phyloP scores from a whole-genome alignment of 2,888 invertebrate genomes.

The Yponomeuta malinellus region DNA sequence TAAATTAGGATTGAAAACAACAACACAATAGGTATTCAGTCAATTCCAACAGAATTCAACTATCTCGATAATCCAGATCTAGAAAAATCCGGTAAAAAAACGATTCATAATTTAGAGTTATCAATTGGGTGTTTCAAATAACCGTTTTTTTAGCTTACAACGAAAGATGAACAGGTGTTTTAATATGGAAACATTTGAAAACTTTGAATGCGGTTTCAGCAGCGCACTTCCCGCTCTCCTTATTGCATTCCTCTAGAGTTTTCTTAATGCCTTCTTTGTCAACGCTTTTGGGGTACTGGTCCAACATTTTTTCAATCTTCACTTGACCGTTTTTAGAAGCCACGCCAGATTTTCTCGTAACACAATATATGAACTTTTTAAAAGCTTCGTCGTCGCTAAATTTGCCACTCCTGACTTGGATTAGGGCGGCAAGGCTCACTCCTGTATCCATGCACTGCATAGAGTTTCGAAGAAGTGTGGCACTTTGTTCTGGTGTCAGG shows the following conservation, averaged over 20 bases:
- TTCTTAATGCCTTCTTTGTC: constrained; percentile 32
- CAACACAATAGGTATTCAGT: no score
- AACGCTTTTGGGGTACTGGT: constrained; percentile 33
- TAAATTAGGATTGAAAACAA: not conserved
- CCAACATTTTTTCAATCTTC: constrained; percentile 35
- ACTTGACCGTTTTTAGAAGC: constrained; percentile 29
- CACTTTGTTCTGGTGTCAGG: constrained; percentile 14
- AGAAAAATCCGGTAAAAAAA: no score
- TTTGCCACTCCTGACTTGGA: constrained; percentile 28
- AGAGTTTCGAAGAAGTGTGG: constrained; percentile 20
- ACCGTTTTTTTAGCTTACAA: constrained; percentile 12
- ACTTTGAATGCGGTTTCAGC: constrained; percentile 34
- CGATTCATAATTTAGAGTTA: no score
- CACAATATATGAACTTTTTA: constrained; percentile 36
- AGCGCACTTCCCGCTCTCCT: constrained; percentile 29
- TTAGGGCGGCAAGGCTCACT: constrained; percentile 20
- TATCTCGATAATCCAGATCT: no score
- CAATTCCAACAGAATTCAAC: no score
- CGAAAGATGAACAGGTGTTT: constrained; percentile 25
- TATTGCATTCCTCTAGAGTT: constrained; percentile 38
- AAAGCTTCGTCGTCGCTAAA: constrained; percentile 34
- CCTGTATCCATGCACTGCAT: constrained; percentile 27
- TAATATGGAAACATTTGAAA: constrained; percentile 37
- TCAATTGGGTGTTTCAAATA: no score
- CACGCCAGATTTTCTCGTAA: constrained; percentile 31